These are phyloP conservation scores for Sclerurus mexicanus DNA, from an alignment of 2,113 vertebrate genomes.

Conservation along the genomic window DNA sequence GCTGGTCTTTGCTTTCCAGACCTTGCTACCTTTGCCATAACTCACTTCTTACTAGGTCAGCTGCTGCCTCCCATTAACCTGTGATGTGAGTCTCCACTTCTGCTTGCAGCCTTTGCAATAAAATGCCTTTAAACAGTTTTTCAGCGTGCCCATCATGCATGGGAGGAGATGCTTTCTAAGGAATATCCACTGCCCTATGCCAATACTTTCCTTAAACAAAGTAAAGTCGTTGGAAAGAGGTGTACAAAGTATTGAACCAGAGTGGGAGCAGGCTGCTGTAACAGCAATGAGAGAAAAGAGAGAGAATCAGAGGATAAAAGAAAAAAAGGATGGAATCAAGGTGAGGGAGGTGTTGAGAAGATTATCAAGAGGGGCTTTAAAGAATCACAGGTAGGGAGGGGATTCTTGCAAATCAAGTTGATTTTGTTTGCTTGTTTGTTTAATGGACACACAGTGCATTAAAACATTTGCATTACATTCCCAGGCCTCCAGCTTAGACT, in stretches of 20 bases:
- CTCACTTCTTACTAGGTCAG: neutral
- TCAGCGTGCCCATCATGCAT: neutral
- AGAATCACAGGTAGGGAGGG: neutral
- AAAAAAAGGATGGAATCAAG: neutral
- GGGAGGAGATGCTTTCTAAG: neutral
- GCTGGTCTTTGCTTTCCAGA: neutral
- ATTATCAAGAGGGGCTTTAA: neutral
- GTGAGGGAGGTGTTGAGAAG: neutral
- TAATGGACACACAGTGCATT: neutral
- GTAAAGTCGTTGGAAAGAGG: neutral
- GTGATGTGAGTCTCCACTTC: neutral
- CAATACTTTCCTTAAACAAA: neutral
- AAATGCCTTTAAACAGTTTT: neutral
- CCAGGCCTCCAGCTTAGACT: neutral
- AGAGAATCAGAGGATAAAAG: neutral
- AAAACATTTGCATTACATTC: constrained; percentile 33
- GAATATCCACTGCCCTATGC: neutral
- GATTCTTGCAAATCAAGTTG: neutral
- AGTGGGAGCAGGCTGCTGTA: neutral
- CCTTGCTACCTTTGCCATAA: neutral
- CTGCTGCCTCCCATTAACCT: neutral
- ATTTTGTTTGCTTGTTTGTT: neutral
- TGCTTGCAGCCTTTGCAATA: neutral
- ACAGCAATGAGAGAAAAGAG: neutral
- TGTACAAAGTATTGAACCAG: neutral